phyloP scores from a whole-genome alignment of 2,888 invertebrate species.

The Gandaritis pyraliata region DNA sequence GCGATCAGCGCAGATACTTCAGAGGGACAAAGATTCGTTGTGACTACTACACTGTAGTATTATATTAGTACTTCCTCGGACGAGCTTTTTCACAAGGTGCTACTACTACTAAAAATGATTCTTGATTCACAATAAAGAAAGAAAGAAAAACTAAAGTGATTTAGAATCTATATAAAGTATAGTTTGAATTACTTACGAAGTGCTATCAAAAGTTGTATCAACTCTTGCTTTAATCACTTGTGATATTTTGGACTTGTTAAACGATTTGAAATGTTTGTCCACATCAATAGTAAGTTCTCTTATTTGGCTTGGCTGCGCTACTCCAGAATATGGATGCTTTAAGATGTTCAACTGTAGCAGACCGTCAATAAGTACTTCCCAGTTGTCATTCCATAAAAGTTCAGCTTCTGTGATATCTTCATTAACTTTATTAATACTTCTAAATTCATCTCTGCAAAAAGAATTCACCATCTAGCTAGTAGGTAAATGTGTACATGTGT shows the following conservation, averaged over 20 bases:
- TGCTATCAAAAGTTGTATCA: constrained; percentile 43
- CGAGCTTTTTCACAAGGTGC: too few species aligned
- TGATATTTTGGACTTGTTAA: constrained; percentile 4
- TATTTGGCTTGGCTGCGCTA: constrained; percentile 84
- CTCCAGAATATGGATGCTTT: constrained; percentile 81
- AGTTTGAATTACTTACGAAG: constrained; percentile 45
- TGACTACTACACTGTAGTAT: too few species aligned
- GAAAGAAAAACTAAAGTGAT: too few species aligned
- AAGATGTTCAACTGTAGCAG: constrained; percentile 90
- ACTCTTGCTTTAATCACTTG: constrained; percentile 37
- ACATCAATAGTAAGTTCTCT: constrained; percentile 45
- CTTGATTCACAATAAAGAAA: too few species aligned
- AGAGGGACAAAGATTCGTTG: too few species aligned
- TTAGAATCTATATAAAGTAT: too few species aligned
- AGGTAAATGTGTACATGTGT: too few species aligned
- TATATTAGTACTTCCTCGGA: too few species aligned
- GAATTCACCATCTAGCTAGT: too few species aligned
- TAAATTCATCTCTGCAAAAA: constrained; percentile 51
- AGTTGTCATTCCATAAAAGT: constrained; percentile 87
- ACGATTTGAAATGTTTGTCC: constrained; percentile 40
- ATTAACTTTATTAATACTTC: constrained; percentile 45
- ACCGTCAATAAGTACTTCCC: constrained; percentile 92
- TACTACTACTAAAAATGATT: too few species aligned
- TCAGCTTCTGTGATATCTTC: constrained; percentile 51
- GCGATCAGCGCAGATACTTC: too few species aligned